These are phyloP conservation scores for Bambusicola thoracicus DNA, from an alignment of 2,113 vertebrate species.

Conservation along the genomic window DNA sequence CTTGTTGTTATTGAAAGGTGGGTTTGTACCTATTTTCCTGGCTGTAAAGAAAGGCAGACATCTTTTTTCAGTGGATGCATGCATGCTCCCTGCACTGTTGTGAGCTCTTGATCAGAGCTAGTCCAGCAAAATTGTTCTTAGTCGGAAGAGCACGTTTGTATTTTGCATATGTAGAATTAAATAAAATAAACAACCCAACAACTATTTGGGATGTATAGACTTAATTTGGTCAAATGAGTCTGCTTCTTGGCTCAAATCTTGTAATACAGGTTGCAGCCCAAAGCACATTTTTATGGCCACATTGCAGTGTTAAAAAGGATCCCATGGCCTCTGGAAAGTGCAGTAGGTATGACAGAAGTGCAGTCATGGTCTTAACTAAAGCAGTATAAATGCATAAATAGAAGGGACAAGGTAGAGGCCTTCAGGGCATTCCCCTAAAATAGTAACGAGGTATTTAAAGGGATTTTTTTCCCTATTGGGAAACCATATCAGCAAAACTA, in stretches of 20 bases:
- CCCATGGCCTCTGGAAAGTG: slow-evolving; percentile 23
- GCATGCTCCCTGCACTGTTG: slow-evolving; percentile 16
- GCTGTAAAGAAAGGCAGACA: not conserved
- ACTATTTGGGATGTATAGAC: not conserved
- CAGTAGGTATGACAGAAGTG: slow-evolving; percentile 3
- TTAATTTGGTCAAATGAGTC: slow-evolving; percentile 65
- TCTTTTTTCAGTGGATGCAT: not conserved
- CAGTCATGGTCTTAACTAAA: slow-evolving; percentile 58
- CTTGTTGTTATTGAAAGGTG: not conserved
- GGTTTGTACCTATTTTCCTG: not conserved
- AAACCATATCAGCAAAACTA: not conserved
- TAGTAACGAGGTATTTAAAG: slow-evolving; percentile 12
- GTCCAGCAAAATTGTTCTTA: slow-evolving; percentile 12
- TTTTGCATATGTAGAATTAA: not conserved
- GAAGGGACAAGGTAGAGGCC: not conserved
- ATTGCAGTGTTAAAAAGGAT: slow-evolving; percentile 51
- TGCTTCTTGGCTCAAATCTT: slow-evolving; percentile 52
- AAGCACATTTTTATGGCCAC: slow-evolving; percentile 57
- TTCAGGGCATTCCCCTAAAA: slow-evolving; percentile 32
- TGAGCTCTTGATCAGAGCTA: not conserved
- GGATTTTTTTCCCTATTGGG: not conserved
- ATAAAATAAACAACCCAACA: not conserved
- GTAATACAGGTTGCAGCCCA: slow-evolving; percentile 65
- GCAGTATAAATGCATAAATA: slow-evolving; percentile 65
- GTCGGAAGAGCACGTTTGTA: not conserved